These are phyloP conservation scores for Clavelina lepadiformis DNA, from an alignment of 23 tunicate genomes.

Conservation along the genomic window DNA sequence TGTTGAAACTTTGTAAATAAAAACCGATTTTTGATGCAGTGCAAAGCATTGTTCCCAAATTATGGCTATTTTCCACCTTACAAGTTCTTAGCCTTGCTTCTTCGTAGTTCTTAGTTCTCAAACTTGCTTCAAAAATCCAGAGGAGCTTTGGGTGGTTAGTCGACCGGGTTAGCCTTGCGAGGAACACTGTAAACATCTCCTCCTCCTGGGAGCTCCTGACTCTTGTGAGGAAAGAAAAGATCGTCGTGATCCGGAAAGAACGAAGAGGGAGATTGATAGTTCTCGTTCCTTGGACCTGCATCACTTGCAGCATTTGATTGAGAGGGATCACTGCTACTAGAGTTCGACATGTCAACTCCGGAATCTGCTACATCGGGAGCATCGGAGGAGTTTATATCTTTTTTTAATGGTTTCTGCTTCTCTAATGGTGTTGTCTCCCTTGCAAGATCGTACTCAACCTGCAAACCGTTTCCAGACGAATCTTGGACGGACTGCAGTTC, in stretches of 20 bases:
- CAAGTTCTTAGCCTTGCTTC: too few species aligned
- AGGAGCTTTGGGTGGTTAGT: too few species aligned
- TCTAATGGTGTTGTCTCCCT: too few species aligned
- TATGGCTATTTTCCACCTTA: too few species aligned
- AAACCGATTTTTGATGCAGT: too few species aligned
- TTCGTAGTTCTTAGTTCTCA: too few species aligned
- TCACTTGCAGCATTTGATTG: neutral
- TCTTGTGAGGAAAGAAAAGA: constrained; percentile 6
- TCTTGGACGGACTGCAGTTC: too few species aligned
- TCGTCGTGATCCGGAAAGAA: constrained; percentile 11
- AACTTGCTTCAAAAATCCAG: too few species aligned
- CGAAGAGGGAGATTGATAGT: constrained; percentile 15
- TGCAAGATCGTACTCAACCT: too few species aligned
- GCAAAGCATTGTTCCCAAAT: too few species aligned
- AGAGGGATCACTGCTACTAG: neutral
- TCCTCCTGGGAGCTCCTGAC: constrained; percentile 13
- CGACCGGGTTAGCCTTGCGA: constrained; percentile 24
- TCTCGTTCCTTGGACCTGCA: neutral
- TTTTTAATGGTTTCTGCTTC: neutral
- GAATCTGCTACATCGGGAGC: neutral
- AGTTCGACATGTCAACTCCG: neutral
- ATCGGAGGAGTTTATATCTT: neutral
- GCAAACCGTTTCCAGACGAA: too few species aligned
- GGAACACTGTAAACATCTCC: constrained; percentile 27
- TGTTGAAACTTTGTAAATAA: too few species aligned